A percentile compares a stretch with the other conserved stretches of the same genome.
Conservation (phyloP, 2,113 vertebrate species). For the Okapia johnstoni region DNA sequence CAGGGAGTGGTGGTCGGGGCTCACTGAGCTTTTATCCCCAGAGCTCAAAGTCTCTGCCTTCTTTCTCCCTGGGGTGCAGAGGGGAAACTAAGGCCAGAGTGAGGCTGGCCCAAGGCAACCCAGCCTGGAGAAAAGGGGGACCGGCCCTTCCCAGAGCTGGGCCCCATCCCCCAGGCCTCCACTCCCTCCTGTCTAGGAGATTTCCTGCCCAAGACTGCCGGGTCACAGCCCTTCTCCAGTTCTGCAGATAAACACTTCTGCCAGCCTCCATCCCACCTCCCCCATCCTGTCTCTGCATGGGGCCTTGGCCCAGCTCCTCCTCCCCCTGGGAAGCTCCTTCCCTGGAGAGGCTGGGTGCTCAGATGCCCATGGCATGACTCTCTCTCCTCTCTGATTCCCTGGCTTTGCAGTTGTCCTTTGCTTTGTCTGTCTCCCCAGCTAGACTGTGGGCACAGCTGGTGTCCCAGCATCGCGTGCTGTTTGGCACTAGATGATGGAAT, state of each 20-base stretch:
- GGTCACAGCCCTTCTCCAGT: not conserved
- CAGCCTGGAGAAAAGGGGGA: not conserved
- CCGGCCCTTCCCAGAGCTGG: not conserved
- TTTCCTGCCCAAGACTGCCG: constrained; percentile 44
- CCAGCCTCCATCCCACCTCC: not conserved
- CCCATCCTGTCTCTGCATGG: not conserved
- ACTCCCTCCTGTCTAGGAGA: constrained; percentile 40
- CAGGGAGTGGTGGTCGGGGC: constrained; percentile 63
- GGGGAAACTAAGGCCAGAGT: constrained; percentile 53
- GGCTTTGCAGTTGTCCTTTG: not conserved
- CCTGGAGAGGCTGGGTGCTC: not conserved
- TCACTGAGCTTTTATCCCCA: constrained; percentile 47
- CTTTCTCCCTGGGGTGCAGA: not conserved
- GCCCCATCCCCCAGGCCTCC: not conserved
- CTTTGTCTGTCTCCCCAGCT: not conserved
- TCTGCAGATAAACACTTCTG: constrained; percentile 28
- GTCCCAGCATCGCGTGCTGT: too few relatives aligned
- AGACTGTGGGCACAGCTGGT: not conserved
- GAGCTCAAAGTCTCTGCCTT: constrained; percentile 50
- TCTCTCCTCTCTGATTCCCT: not conserved
- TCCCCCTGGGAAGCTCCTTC: not conserved
- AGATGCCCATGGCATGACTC: not conserved
- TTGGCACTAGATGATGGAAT: not conserved
- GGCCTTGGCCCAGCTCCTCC: not conserved
- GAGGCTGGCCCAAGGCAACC: not conserved